Evolutionary conservation across 2,113 vertebrate species (phyloP).

Genomic region (Tenrec ecaudatus): DNA sequence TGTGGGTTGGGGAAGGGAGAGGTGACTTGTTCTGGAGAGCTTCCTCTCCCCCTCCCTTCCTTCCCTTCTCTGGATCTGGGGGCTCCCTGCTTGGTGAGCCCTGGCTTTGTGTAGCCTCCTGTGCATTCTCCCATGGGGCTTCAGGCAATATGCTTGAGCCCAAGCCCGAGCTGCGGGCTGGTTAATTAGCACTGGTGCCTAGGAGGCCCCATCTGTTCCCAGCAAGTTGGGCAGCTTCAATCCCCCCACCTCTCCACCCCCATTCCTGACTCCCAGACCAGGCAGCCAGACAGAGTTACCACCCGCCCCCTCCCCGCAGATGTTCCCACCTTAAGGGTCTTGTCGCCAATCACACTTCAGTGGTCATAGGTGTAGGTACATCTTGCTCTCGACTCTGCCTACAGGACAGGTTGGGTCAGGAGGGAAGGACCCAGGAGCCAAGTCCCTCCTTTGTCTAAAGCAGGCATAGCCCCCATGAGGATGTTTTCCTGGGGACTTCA

Average conservation of each 20-base stretch:
- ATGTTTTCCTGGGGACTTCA: accelerated
- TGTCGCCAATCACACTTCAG: not conserved
- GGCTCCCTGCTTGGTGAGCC: not conserved
- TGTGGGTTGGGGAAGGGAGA: not conserved
- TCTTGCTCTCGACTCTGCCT: not conserved
- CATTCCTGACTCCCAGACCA: not conserved
- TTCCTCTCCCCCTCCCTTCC: no score
- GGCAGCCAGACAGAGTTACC: not conserved
- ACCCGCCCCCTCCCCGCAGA: not conserved
- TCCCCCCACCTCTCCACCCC: no score
- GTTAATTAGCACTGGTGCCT: conserved; percentile 49
- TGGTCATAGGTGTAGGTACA: not conserved
- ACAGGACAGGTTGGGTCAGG: not conserved
- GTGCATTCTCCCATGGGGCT: not conserved
- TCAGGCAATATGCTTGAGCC: not conserved
- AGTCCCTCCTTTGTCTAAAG: not conserved
- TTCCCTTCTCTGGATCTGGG: no score
- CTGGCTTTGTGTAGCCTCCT: not conserved
- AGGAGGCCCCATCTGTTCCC: conserved; percentile 57
- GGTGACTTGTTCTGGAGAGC: no score
- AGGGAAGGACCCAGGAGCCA: not conserved
- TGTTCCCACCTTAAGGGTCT: not conserved
- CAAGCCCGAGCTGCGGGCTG: not conserved
- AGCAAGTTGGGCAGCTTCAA: not conserved
- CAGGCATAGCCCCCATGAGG: accelerated